phyloP scores from a whole-genome alignment of 2,113 vertebrate species.

The Alces alces region DNA sequence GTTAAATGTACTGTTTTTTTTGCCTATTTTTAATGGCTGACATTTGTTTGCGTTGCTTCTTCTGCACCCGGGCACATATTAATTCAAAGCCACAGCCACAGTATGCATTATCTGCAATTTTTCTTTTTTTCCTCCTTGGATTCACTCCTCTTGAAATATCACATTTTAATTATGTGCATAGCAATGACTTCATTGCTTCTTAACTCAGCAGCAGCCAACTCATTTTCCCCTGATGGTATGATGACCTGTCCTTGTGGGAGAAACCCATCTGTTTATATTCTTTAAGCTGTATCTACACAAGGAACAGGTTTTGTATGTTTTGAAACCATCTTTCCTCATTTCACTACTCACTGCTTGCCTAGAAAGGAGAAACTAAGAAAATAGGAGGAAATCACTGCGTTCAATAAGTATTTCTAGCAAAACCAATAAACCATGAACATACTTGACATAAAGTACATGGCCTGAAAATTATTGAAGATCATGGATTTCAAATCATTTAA shows the following conservation, averaged over 20 bases:
- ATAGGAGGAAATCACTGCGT: background rate
- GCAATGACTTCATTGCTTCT: slow-evolving; percentile 74
- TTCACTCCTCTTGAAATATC: slow-evolving; percentile 73
- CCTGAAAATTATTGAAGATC: background rate
- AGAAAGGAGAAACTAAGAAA: slow-evolving; percentile 50
- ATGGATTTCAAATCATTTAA: background rate
- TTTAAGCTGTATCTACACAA: slow-evolving; percentile 64
- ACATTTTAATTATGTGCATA: slow-evolving; percentile 77
- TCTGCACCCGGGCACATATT: slow-evolving; percentile 32
- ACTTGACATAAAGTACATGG: background rate
- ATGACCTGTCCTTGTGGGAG: slow-evolving; percentile 78
- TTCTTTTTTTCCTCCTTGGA: slow-evolving; percentile 66
- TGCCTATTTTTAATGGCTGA: slow-evolving; percentile 19
- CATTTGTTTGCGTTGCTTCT: slow-evolving; percentile 46
- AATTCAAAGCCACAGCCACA: slow-evolving; percentile 57
- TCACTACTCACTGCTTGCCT: slow-evolving; percentile 59
- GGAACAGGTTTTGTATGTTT: slow-evolving; percentile 69
- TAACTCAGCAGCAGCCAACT: slow-evolving; percentile 74
- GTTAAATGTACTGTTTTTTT: background rate
- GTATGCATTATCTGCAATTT: slow-evolving; percentile 63
- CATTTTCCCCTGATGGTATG: slow-evolving; percentile 67
- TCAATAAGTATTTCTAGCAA: slow-evolving; percentile 47
- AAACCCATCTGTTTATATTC: slow-evolving; percentile 74
- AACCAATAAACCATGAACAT: background rate
- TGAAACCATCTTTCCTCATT: slow-evolving; percentile 63